Evolutionary conservation across 2,888 invertebrate genomes (phyloP), one percentile per base, ranked within the genome.

Genomic region (Shargacucullia verbasci): DNA sequence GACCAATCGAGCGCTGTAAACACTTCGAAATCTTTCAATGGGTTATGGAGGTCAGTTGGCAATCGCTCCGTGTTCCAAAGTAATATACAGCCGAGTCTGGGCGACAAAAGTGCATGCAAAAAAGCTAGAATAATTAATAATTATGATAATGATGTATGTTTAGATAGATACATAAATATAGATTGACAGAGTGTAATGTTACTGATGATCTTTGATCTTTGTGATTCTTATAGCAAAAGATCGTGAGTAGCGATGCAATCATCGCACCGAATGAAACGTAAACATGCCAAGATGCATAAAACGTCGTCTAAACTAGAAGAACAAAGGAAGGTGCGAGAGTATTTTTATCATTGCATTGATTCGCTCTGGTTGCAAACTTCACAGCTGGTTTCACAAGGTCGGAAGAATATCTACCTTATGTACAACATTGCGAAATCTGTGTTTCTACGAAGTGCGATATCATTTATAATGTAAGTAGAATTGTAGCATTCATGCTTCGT

Each of bases 231-330:
- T 13, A 67, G 48, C 38, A 53, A 53, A 39, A 53, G 37, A 37
- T 63, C 57, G 38, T 52, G 39, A 56, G 53, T 43, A 53, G 48
- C 38, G 52, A 63, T 69, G 64, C 63, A 53, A 53, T 67, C 66
- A 67, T 48, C 39, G 49, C 33, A 25, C 11, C 15, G 41, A 40
- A 50, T 47, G 38, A 14, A 58, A 53, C 41, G 49, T 63, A 70
- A 63, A 67, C 66, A 67, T 67, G 70, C 70, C 70, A 67, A 70
- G 66, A 70, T 67, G 70, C 57, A 46, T 70, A 41, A 67, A 70
- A 67, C 70, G 57, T 53, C 35, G 41, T 46, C 48, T 53, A 49
- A 40, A 48, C 38, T 53, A 68, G 44, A 20, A 44, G 44, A 20
- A 47, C 31, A 35, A 44, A 35, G 38, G 57, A 44, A 70, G 41